Evolutionary conservation across 2,113 vertebrate genomes (phyloP), one percentile per base, ranked within the genome.

Genomic region (Oncorhynchus tshawytscha): DNA sequence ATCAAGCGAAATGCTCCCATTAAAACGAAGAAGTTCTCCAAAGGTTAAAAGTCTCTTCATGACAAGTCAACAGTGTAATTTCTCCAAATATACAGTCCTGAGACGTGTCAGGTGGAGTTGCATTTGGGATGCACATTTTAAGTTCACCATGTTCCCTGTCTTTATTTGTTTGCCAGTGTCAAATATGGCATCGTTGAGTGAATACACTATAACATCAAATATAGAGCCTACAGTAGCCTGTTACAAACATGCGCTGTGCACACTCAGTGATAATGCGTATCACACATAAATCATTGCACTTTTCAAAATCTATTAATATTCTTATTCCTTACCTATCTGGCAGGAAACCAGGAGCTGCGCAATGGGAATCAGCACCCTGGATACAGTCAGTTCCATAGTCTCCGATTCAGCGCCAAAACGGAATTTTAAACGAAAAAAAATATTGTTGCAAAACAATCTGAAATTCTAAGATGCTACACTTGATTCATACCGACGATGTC

Each of bases 241-340:
- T 62, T 62, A 62, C 18, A n/a, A n/a, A 15, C 59, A 22, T 22
- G 7, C 8, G n/a, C 59, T 9, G 5, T 24, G 54, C 54, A 24
- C 59, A n/a, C 18, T 62, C 7, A 5, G 2, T 54, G 51, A 54
- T 18, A 54, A 54, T 18, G 51, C 51, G 15, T 54, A 18, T 16
- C 12, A 54, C 51, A 18, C 51, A 54, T 54, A 54, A 54, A 54
- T 18, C 12, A 18, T 11, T 2, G 11, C 8, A 27, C 64, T 27
- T 24, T 25, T 29, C 18, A 20, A 18, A 71, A 79, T 70, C 34
- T 16, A 27, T 25, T 22, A 27, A 24, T 51, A 2, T 3, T 54
- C 18, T 9, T 3, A 51, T 69, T 84, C 81, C 92, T 88, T 90
- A 93, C 92, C 92, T 82, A 81, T 86, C 0, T 84, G 84, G 73